A percentile compares a stretch with the other conserved stretches of the same genome.
Evolutionary conservation across 53 echinoderm and acorn worm genomes (phyloP).

Genomic region (Mesocentrotus franciscanus): DNA sequence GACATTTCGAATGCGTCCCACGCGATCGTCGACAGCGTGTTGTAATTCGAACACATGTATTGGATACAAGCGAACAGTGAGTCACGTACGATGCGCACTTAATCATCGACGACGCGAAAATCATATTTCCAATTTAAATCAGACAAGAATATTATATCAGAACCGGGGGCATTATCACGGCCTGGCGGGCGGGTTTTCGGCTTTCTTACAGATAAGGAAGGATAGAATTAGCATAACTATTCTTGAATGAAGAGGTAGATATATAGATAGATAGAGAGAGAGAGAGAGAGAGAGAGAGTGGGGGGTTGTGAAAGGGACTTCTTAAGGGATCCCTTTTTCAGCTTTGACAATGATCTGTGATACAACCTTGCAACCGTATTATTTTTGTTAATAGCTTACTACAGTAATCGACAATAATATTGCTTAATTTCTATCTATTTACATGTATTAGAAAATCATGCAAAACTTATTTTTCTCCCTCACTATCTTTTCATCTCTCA

Average conservation of each 20-base stretch:
- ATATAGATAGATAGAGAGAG: background rate
- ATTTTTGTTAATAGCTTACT: too few relatives aligned
- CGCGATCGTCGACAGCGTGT: slow-evolving; percentile 32
- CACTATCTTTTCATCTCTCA: background rate
- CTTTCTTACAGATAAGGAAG: background rate
- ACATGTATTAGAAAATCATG: too few relatives aligned
- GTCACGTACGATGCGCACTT: slow-evolving; percentile 28
- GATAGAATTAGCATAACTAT: slow-evolving; percentile 2
- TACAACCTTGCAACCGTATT: background rate
- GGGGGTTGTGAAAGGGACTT: background rate
- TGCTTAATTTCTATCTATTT: too few relatives aligned
- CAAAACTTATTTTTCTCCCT: background rate
- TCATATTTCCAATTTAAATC: slow-evolving; percentile 49
- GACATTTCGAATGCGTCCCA: slow-evolving; percentile 37
- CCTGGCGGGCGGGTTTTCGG: slow-evolving; percentile 37
- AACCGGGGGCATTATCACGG: slow-evolving; percentile 42
- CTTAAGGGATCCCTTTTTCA: background rate
- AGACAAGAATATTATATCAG: slow-evolving; percentile 59
- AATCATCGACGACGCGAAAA: slow-evolving; percentile 49
- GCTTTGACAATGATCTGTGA: background rate
- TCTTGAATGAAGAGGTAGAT: background rate
- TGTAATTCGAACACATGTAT: slow-evolving; percentile 65
- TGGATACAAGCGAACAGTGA: slow-evolving; percentile 56
- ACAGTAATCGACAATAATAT: too few relatives aligned
- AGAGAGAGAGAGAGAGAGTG: background rate